Conservation (phyloP, 1,140 invertebrate species). For the Drosophila ercepeae region DNA sequence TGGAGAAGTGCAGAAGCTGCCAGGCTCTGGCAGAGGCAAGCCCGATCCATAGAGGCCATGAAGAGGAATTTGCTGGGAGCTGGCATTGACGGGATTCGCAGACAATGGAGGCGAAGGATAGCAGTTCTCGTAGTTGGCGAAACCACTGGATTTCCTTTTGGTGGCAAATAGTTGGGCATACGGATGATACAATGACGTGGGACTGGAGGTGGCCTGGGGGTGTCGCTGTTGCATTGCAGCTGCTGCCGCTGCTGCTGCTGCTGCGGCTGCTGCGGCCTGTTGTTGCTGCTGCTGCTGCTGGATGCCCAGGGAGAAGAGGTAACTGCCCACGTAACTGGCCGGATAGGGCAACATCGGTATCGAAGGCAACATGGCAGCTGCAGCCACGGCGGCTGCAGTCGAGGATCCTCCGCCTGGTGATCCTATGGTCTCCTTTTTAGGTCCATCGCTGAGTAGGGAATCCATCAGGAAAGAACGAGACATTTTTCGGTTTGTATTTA, state of each 20-base stretch:
- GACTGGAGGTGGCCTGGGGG: constrained; percentile 39
- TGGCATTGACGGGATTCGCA: constrained; percentile 44
- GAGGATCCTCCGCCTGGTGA: constrained; percentile 47
- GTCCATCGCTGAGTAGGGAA: constrained; percentile 88
- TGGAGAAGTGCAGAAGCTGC: constrained; percentile 73
- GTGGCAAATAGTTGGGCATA: constrained; percentile 67
- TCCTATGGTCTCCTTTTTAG: constrained; percentile 76
- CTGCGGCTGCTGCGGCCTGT: constrained; percentile 37
- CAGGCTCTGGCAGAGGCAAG: constrained; percentile 53
- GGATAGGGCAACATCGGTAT: constrained; percentile 86
- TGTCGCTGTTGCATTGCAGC: constrained; percentile 65
- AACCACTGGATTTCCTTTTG: constrained; percentile 62
- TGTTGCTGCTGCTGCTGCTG: constrained; percentile 85
- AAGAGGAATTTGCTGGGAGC: constrained; percentile 38
- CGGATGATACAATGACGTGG: constrained; percentile 66
- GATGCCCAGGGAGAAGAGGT: constrained; percentile 86
- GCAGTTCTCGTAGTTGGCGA: constrained; percentile 60
- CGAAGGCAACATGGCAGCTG: constrained; percentile 83
- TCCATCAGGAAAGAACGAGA: constrained; percentile 91
- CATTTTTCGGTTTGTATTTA: constrained; percentile 84
- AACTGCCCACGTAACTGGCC: constrained; percentile 86
- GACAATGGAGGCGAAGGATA: constrained; percentile 83
- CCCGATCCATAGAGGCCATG: constrained; percentile 48
- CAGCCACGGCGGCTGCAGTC: constrained; percentile 80
- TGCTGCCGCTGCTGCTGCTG: constrained; percentile 47